phyloP scores from a whole-genome alignment of 2,797 vertebrate species.

The Karalla daura region DNA sequence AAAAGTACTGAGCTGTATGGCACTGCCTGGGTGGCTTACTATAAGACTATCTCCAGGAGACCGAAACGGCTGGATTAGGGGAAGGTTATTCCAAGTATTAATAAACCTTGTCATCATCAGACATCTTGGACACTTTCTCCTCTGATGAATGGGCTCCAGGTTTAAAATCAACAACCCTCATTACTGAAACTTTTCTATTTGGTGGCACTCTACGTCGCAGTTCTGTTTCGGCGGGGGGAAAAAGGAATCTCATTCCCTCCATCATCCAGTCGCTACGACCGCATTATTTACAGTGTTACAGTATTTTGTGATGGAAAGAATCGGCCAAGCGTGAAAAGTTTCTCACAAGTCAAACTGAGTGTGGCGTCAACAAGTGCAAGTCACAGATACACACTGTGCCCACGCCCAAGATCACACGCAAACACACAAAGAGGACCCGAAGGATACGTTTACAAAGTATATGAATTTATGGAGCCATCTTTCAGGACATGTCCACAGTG shows the following conservation, averaged over 20 bases:
- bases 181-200: background rate
- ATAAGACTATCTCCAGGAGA: too few species aligned
- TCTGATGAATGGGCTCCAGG: too few species aligned
- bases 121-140: too few species aligned
- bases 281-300: constrained; percentile 9
- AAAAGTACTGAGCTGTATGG: too few species aligned
- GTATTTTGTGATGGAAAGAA: constrained; percentile 18
- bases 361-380: constrained; percentile 1
- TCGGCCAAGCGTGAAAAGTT: constrained; percentile 19
- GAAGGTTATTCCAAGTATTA: too few species aligned
- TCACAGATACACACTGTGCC: background rate
- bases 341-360: constrained; percentile 15
- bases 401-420: background rate
- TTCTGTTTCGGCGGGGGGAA: constrained; percentile 8
- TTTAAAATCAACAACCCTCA: too few species aligned
- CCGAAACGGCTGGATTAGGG: too few species aligned
- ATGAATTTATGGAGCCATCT: constrained; percentile 25
- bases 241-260: background rate
- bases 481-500: constrained; percentile 14
- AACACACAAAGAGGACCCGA: constrained; percentile 14
- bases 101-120: too few species aligned
- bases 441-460: constrained; percentile 18
- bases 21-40: too few species aligned
- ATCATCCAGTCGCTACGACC: constrained; percentile 2
- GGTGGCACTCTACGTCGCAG: background rate